Evolutionary conservation across 2,888 invertebrate species (phyloP).

Genomic region (Agelastica alni): DNA sequence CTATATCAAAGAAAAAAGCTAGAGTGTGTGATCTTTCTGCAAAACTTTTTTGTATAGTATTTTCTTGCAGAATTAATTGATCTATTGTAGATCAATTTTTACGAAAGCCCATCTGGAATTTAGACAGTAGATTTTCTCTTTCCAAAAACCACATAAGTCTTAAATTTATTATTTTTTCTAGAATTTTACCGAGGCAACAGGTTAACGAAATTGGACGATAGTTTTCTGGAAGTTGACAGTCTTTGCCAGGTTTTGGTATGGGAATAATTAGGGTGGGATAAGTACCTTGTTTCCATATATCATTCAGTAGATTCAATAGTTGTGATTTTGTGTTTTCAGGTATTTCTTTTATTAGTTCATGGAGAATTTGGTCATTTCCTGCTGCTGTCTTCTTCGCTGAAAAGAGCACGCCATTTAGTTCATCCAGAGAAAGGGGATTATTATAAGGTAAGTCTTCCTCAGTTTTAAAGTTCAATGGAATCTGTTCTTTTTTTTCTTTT

Average conservation of each 20-base stretch:
- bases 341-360: too few relatives aligned
- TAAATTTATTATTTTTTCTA: background rate
- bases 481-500: too few relatives aligned
- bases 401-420: background rate
- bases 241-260: background rate
- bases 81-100: constrained; percentile 2
- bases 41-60: background rate
- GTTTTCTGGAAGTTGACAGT: background rate
- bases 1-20: too few relatives aligned
- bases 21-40: too few relatives aligned
- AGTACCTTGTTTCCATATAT: too few relatives aligned
- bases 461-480: background rate
- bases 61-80: background rate
- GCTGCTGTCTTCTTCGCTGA: background rate
- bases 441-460: constrained; percentile 2
- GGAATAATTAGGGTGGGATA: too few relatives aligned
- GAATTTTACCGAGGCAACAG: too few relatives aligned
- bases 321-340: too few relatives aligned
- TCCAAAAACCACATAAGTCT: constrained; percentile 5
- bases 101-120: background rate
- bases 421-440: background rate
- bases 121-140: background rate
- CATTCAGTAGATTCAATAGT: too few relatives aligned
- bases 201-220: too few relatives aligned
- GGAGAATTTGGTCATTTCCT: too few relatives aligned